Evolutionary conservation across 2,797 vertebrate species (phyloP).

Genomic region (Mus minutoides): DNA sequence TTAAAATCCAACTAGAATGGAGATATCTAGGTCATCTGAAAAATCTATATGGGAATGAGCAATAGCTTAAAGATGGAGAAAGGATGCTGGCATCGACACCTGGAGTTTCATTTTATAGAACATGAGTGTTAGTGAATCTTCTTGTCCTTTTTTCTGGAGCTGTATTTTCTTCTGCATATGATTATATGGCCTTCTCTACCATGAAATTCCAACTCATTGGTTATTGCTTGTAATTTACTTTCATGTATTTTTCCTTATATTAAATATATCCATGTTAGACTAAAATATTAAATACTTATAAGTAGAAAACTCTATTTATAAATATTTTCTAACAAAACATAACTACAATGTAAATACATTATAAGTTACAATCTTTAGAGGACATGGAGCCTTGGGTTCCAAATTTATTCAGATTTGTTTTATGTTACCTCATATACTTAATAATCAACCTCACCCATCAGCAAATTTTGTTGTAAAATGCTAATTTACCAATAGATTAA

Average conservation of each 20-base stretch:
- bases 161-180: neutral
- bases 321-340: neutral
- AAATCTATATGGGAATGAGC: neutral
- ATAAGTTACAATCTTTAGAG: neutral
- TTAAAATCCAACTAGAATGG: neutral
- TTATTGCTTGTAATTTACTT: neutral
- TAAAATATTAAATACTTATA: neutral
- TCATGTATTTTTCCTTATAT: neutral
- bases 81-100: neutral
- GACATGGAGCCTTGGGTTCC: neutral
- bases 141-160: neutral
- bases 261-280: neutral
- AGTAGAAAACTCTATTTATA: neutral
- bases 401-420: neutral
- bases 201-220: neutral
- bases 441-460: neutral
- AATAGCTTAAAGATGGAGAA: neutral
- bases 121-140: neutral
- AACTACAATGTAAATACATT: neutral
- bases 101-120: neutral
- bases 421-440: neutral
- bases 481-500: neutral
- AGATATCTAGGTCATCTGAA: neutral
- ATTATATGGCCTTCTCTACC: neutral
- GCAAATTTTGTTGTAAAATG: neutral